A percentile compares a stretch with the other conserved stretches of the same genome.
Conservation (phyloP, 1,140 invertebrate genomes). For the Scaptomyza graminum region DNA sequence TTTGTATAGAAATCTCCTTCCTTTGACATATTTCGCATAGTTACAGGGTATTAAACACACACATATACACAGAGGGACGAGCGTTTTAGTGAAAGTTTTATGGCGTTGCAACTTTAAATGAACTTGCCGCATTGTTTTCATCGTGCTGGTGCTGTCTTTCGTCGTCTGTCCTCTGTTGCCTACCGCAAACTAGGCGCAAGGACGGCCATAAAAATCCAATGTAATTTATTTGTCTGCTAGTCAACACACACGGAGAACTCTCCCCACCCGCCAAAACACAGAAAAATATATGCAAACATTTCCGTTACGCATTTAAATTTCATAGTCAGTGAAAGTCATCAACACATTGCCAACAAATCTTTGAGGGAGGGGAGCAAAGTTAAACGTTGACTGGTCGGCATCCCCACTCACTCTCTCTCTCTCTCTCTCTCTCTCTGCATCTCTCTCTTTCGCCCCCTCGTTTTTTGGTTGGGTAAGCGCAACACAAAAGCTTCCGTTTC, state of each 20-base stretch:
- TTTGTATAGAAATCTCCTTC: too few relatives aligned
- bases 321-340: constrained; percentile 82
- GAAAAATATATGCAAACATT: constrained; percentile 63
- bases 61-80: background rate
- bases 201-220: constrained; percentile 72
- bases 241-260: constrained; percentile 6
- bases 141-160: constrained; percentile 12
- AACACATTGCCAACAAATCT: constrained; percentile 56
- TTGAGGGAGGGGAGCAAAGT: constrained; percentile 18
- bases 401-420: constrained; percentile 1
- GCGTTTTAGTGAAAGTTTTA: constrained; percentile 63
- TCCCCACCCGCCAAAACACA: constrained; percentile 6
- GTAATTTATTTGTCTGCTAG: constrained; percentile 78
- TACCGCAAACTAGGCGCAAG: constrained; percentile 75
- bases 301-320: constrained; percentile 83
- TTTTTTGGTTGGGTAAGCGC: constrained; percentile 25
- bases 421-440: background rate
- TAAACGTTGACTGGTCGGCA: constrained; percentile 42
- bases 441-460: background rate
- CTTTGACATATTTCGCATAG: too few relatives aligned
- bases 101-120: constrained; percentile 64
- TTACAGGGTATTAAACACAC: background rate
- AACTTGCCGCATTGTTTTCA: constrained; percentile 54
- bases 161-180: constrained; percentile 30
- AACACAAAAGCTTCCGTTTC: constrained; percentile 82